phyloP scores from a whole-genome alignment of 2,888 invertebrate genomes.

The Tolmerus cingulatus region DNA sequence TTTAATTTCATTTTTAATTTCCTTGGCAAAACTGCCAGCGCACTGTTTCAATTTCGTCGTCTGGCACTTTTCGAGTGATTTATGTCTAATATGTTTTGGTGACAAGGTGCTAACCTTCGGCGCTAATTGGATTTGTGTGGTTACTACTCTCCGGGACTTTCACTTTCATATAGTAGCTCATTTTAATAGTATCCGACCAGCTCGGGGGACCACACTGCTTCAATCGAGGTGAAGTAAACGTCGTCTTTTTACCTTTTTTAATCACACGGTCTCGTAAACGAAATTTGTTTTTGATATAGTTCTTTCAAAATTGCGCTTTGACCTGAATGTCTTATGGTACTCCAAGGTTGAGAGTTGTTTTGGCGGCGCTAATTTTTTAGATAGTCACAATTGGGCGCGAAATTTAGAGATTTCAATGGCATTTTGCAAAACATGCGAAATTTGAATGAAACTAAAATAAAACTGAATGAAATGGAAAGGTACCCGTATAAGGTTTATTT shows the following conservation, averaged over 20 bases:
- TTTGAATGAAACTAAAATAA: not conserved
- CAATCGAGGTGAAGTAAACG: conserved; percentile 7
- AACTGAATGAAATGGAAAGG: not conserved
- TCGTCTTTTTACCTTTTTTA: conserved; percentile 4
- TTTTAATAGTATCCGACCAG: not conserved
- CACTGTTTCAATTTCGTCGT: conserved; percentile 18
- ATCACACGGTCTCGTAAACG: conserved; percentile 3
- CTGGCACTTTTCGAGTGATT: conserved; percentile 22
- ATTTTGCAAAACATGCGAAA: not conserved
- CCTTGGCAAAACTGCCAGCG: not conserved
- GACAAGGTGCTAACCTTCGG: conserved; percentile 43
- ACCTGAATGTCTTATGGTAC: conserved; percentile 13
- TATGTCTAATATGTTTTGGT: conserved; percentile 38
- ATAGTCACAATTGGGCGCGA: not conserved
- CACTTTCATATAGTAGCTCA: conserved; percentile 21
- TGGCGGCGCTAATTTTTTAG: conserved; percentile 1
- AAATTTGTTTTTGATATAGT: not conserved
- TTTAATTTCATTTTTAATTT: not conserved
- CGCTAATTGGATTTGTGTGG: conserved; percentile 24
- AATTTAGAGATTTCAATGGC: not conserved
- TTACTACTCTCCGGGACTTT: not conserved
- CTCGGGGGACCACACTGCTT: not conserved
- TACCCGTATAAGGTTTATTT: not conserved
- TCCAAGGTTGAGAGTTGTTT: conserved; percentile 22
- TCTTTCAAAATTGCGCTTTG: conserved; percentile 19